These are phyloP conservation scores for Sisor rabdophorus DNA, from an alignment of 2,113 vertebrate species.

Conservation along the genomic window DNA sequence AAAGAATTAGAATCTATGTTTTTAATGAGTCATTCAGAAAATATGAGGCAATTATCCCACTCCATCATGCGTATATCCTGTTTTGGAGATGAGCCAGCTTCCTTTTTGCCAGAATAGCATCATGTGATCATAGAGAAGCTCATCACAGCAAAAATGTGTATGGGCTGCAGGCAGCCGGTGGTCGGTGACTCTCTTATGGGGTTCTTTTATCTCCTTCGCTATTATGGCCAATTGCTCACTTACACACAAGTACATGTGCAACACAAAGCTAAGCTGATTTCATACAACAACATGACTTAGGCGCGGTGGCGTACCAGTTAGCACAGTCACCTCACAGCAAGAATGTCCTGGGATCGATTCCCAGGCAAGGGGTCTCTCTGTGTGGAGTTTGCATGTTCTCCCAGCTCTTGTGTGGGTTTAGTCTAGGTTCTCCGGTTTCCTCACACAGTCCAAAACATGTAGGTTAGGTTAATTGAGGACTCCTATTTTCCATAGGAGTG, in stretches of 20 bases:
- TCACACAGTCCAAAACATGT: no score
- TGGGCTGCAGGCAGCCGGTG: slow-evolving; percentile 18
- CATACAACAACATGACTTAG: background rate
- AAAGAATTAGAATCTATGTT: slow-evolving; percentile 9
- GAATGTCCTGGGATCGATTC: no score
- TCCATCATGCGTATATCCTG: slow-evolving; percentile 5
- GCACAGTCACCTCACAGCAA: no score
- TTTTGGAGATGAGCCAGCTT: slow-evolving; percentile 55
- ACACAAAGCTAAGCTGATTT: background rate
- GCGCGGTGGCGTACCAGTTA: no score
- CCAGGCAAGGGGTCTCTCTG: no score
- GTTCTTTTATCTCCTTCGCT: slow-evolving; percentile 1
- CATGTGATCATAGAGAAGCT: slow-evolving; percentile 57
- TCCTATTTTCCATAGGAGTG: no score
- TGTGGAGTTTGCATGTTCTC: no score
- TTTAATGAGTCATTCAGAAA: background rate
- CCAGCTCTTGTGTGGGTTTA: no score
- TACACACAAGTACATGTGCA: slow-evolving; percentile 23
- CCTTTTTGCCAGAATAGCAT: slow-evolving; percentile 57
- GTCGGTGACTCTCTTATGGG: slow-evolving; percentile 3
- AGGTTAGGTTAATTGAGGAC: no score
- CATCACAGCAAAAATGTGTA: slow-evolving; percentile 56
- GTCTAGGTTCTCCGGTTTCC: no score
- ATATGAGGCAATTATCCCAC: slow-evolving; percentile 6
- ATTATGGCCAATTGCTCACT: background rate